Evolutionary conservation across 92 coral and sea anemone genomes (phyloP).

Genomic region (Zoanthus solanderi): DNA sequence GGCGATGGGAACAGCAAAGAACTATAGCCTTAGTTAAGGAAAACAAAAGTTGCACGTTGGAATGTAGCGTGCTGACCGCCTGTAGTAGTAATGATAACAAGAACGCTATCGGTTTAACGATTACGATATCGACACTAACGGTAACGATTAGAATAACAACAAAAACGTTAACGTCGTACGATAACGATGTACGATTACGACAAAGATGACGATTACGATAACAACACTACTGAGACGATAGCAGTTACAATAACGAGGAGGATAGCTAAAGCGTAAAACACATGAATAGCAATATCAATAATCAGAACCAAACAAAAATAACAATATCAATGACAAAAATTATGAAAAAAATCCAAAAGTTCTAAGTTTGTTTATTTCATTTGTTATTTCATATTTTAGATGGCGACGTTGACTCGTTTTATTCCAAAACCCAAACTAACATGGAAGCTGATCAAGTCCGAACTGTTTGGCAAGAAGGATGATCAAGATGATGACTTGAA

Average conservation of each 20-base stretch:
- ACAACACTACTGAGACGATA: too few relatives aligned
- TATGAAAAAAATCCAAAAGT: too few relatives aligned
- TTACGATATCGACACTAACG: background rate
- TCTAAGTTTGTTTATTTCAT: background rate
- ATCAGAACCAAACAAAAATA: too few relatives aligned
- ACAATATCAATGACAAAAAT: too few relatives aligned
- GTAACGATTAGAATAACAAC: too few relatives aligned
- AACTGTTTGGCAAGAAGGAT: slow-evolving; percentile 22
- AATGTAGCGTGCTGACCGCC: too few relatives aligned
- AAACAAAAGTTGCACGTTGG: background rate
- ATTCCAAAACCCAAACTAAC: slow-evolving; percentile 37
- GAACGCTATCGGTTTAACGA: background rate
- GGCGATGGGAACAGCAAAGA: background rate
- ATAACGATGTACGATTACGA: too few relatives aligned
- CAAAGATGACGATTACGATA: too few relatives aligned
- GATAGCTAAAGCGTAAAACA: too few relatives aligned
- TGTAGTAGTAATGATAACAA: background rate
- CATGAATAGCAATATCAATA: too few relatives aligned
- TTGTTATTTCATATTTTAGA: background rate
- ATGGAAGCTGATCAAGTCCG: slow-evolving; percentile 42
- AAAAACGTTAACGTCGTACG: background rate
- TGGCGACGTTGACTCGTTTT: background rate
- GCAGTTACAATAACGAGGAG: too few relatives aligned
- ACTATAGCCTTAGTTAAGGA: background rate
- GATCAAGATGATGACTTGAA: slow-evolving; percentile 1